Evolutionary conservation across 2,797 vertebrate species (phyloP).

Genomic region (Tangara arthus): DNA sequence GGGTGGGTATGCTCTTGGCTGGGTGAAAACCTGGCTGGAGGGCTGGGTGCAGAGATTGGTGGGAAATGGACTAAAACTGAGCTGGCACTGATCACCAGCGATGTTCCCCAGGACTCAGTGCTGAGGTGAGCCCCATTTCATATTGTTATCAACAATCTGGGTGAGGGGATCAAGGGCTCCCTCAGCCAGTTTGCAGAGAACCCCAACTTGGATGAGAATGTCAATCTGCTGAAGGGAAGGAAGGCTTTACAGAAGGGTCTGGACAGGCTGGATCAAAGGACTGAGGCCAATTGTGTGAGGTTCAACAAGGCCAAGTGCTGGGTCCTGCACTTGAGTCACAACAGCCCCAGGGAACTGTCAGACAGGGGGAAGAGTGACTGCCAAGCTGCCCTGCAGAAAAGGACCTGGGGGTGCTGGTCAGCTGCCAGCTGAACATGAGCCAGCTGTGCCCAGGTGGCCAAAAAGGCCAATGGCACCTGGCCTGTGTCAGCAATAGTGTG

Average conservation of each 20-base stretch:
- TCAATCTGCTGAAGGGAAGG: neutral
- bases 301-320: too few relatives aligned
- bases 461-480: neutral
- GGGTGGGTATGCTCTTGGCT: neutral
- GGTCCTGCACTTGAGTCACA: too few relatives aligned
- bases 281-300: neutral
- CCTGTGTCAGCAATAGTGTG: neutral
- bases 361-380: neutral
- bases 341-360: neutral
- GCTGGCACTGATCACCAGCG: accelerated
- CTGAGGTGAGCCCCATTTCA: accelerated
- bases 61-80: neutral
- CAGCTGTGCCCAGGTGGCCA: neutral
- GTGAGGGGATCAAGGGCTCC: neutral
- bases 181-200: neutral
- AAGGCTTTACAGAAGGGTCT: neutral
- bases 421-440: accelerated
- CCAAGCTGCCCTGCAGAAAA: neutral
- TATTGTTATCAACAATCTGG: neutral
- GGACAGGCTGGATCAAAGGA: neutral
- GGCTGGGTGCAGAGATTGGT: too few relatives aligned
- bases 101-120: neutral
- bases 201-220: too few relatives aligned
- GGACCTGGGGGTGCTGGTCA: accelerated
- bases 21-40: neutral